Conservation (phyloP, 2,888 invertebrate species). For the Drosophila putrida region DNA sequence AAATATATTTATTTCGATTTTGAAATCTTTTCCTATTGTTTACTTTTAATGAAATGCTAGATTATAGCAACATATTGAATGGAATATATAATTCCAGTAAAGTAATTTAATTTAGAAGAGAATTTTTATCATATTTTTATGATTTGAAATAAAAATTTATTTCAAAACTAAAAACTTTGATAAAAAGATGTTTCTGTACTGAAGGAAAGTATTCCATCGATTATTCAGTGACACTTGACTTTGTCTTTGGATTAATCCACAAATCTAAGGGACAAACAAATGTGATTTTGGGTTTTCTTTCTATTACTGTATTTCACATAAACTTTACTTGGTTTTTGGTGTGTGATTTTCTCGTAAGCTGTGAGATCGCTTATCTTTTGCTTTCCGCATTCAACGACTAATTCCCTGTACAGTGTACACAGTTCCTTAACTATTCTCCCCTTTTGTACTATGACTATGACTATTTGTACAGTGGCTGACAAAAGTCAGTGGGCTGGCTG, state of each 20-base stretch:
- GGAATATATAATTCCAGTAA: no score
- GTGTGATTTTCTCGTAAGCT: slow-evolving; percentile 29
- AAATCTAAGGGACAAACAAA: slow-evolving; percentile 27
- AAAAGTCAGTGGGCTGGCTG: slow-evolving; percentile 38
- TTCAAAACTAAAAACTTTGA: no score
- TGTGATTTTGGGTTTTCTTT: slow-evolving; percentile 34
- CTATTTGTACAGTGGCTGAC: slow-evolving; percentile 45
- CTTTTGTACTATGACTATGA: slow-evolving; percentile 9
- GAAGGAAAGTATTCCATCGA: no score
- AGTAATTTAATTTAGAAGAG: no score
- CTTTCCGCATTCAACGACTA: slow-evolving; percentile 14
- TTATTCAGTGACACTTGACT: no score
- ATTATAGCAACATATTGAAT: no score
- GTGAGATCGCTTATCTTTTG: slow-evolving; percentile 41
- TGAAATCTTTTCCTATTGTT: no score
- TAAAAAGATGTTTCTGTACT: no score
- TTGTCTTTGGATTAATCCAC: not conserved
- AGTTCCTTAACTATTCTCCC: not conserved
- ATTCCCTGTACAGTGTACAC: slow-evolving; percentile 23
- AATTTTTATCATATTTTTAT: no score
- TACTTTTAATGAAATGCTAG: no score
- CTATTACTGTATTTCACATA: not conserved
- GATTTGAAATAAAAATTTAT: no score
- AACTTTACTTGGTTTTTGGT: not conserved
- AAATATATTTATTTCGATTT: no score